phyloP scores from a whole-genome alignment of 2,113 vertebrate genomes.

The Chroicocephalus ridibundus region DNA sequence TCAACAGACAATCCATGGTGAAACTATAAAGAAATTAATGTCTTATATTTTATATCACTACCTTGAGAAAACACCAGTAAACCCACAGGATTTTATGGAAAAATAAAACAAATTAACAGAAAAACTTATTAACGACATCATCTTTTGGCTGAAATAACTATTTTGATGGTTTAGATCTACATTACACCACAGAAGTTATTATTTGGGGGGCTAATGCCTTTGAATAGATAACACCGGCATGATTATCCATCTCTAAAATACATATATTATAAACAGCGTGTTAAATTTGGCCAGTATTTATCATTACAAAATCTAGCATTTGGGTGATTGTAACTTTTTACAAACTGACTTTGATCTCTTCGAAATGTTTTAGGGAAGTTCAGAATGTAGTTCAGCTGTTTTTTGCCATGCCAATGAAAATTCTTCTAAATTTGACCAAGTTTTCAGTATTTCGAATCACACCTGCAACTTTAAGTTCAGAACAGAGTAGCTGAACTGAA shows the following conservation, averaged over 20 bases:
- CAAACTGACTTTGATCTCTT: not conserved
- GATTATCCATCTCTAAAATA: not conserved
- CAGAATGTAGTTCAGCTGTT: not conserved
- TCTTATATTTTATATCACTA: conserved; percentile 27
- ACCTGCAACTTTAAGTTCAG: not conserved
- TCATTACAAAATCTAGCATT: not conserved
- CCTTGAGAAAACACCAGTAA: conserved; percentile 40
- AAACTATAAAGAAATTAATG: conserved; percentile 58
- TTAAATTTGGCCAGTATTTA: not conserved
- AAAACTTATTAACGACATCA: not conserved
- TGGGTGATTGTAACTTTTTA: not conserved
- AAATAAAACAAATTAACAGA: not conserved
- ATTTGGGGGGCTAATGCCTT: not conserved
- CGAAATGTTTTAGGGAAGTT: not conserved
- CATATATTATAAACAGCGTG: not conserved
- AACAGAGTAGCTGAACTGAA: not conserved
- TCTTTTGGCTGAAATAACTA: conserved; percentile 1
- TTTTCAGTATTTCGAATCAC: not conserved
- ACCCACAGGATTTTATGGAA: not conserved
- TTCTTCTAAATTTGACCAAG: not conserved
- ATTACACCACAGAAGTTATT: not conserved
- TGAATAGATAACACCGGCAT: not conserved
- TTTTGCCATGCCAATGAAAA: not conserved
- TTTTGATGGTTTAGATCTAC: not conserved
- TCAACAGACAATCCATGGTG: conserved; percentile 56